Conservation (phyloP, 2,888 invertebrate species). For the Pammene aurita region DNA sequence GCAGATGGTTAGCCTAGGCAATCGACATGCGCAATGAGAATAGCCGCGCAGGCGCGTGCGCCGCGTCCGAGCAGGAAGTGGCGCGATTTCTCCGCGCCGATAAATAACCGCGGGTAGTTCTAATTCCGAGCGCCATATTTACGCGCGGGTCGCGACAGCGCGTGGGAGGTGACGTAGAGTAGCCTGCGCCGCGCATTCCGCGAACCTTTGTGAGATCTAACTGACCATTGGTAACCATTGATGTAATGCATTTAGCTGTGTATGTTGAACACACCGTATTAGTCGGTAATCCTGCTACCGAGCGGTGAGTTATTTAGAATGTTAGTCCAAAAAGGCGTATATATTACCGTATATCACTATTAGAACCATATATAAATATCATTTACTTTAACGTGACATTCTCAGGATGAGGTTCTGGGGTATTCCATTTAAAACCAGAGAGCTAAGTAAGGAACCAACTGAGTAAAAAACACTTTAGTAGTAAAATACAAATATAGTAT, state of each 20-base stretch:
- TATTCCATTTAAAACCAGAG: no score
- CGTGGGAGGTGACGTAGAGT: conserved; percentile 62
- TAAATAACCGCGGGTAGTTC: conserved; percentile 79
- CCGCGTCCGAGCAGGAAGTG: conserved; percentile 70
- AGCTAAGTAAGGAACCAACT: no score
- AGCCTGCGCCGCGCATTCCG: conserved; percentile 49
- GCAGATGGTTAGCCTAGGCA: not conserved
- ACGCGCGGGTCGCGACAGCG: conserved; percentile 62
- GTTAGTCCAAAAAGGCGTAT: not conserved
- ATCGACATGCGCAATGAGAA: conserved; percentile 7
- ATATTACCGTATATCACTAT: conserved; percentile 9
- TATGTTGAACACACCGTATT: not conserved
- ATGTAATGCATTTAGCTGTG: not conserved
- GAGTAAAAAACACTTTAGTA: no score
- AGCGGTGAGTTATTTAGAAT: conserved; percentile 2
- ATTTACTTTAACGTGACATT: not conserved
- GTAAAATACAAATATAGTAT: no score
- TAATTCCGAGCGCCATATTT: conserved; percentile 77
- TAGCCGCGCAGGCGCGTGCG: conserved; percentile 50
- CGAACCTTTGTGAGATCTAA: not conserved
- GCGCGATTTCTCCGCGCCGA: conserved; percentile 57
- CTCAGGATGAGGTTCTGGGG: not conserved
- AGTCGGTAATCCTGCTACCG: conserved; percentile 12
- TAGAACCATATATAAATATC: not conserved
- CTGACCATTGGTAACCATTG: conserved; percentile 1